Evolutionary conservation across 2,113 vertebrate genomes (phyloP).

Genomic region (Oncorhynchus tshawytscha): DNA sequence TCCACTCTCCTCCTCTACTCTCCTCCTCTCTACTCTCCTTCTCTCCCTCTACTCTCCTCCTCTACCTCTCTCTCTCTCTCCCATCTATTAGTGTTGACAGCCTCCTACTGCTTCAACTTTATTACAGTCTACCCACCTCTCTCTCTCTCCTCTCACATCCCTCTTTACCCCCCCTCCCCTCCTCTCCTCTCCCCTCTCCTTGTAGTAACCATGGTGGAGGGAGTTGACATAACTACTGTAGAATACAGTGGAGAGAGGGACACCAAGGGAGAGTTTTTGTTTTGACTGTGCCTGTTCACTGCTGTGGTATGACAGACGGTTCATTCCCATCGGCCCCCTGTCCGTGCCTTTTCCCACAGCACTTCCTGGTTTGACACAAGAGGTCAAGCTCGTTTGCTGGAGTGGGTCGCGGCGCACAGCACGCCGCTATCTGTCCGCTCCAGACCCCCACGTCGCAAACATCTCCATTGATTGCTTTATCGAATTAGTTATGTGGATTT

Average conservation of each 20-base stretch:
- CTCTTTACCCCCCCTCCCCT: slow-evolving; percentile 1
- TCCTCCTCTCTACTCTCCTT: too few relatives aligned
- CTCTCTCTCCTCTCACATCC: not conserved
- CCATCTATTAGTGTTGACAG: slow-evolving; percentile 64
- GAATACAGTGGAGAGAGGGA: slow-evolving; percentile 49
- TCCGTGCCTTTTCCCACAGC: not conserved
- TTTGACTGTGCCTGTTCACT: not conserved
- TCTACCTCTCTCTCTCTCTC: slow-evolving; percentile 1
- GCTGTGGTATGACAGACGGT: not conserved
- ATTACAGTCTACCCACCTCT: slow-evolving; percentile 60
- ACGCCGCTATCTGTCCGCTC: slow-evolving; percentile 17
- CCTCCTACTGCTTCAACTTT: slow-evolving; percentile 65
- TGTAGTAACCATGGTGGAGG: slow-evolving; percentile 45
- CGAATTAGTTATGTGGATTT: slow-evolving; percentile 57
- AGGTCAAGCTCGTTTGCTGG: slow-evolving; percentile 46
- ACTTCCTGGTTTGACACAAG: slow-evolving; percentile 33
- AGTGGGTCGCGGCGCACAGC: slow-evolving; percentile 8
- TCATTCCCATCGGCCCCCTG: not conserved
- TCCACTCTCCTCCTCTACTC: too few relatives aligned
- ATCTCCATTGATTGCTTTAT: slow-evolving; percentile 39
- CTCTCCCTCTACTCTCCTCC: not conserved
- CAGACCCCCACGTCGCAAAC: not conserved
- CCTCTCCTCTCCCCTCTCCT: slow-evolving; percentile 55
- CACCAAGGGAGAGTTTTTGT: slow-evolving; percentile 41
- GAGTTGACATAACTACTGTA: slow-evolving; percentile 9